Percentiles rank a stretch among this genome's conserved stretches.
Evolutionary conservation across 2,113 vertebrate species (phyloP).

Genomic region (Campylomormyrus tamandua): DNA sequence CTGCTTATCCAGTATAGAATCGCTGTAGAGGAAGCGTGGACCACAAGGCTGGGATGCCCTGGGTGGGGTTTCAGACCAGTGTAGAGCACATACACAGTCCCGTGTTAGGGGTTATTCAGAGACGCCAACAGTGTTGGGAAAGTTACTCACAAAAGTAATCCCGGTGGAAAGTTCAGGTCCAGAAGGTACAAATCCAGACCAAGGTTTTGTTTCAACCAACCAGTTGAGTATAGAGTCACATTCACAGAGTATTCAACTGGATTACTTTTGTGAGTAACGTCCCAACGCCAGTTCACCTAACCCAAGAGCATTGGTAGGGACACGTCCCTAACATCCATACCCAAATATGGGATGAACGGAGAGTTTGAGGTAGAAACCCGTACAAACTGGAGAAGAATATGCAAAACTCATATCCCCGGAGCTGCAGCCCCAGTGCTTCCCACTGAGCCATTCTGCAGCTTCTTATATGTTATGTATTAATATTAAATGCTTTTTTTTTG

Average conservation of each 20-base stretch:
- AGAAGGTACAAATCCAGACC: neutral
- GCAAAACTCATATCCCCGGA: neutral
- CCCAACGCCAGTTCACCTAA: neutral
- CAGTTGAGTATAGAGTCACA: neutral
- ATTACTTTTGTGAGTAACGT: neutral
- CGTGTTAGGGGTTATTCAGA: neutral
- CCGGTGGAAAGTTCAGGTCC: neutral
- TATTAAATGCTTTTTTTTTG: neutral
- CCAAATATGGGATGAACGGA: neutral
- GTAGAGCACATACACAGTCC: neutral
- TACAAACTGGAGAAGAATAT: neutral
- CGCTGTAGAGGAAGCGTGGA: neutral
- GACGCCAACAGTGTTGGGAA: neutral
- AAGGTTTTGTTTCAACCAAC: neutral
- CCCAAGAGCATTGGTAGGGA: neutral
- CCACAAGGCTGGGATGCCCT: neutral
- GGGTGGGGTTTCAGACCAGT: neutral
- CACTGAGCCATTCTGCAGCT: neutral
- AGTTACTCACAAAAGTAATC: neutral
- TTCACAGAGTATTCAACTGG: neutral
- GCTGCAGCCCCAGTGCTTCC: neutral
- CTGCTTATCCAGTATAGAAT: neutral
- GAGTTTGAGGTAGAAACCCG: neutral
- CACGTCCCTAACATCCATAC: neutral
- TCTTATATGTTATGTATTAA: neutral